phyloP scores from a whole-genome alignment of 1,140 invertebrate species.

The Drosophila teissieri region DNA sequence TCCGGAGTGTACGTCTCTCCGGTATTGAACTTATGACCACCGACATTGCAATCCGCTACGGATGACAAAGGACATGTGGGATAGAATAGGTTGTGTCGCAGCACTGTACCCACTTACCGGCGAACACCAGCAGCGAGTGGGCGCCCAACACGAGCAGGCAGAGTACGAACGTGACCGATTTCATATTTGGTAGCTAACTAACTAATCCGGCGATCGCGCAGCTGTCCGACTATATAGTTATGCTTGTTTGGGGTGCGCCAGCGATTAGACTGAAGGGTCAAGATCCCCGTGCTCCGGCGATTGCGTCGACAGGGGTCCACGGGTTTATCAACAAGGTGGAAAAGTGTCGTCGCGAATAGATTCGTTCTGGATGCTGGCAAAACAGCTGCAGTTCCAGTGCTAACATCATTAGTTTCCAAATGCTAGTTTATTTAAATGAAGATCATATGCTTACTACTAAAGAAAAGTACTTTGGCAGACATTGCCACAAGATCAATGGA shows the following conservation, averaged over 20 bases:
- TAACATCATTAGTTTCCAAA: not conserved
- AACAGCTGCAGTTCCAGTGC: not conserved
- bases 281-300: constrained; percentile 1
- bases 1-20: constrained; percentile 42
- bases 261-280: constrained; percentile 37
- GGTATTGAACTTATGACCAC: constrained; percentile 19
- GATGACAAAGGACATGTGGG: no score
- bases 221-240: constrained; percentile 9
- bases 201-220: constrained; percentile 4
- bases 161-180: constrained; percentile 54
- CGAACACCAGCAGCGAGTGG: constrained; percentile 52
- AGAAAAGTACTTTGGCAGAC: no score
- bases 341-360: not conserved
- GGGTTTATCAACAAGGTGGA: constrained; percentile 26
- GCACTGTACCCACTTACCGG: constrained; percentile 26
- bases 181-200: constrained; percentile 32
- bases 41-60: constrained; percentile 36
- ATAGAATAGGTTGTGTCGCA: no score
- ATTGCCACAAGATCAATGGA: no score
- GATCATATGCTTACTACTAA: no score
- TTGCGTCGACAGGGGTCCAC: not conserved
- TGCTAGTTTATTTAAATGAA: no score
- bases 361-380: not conserved
- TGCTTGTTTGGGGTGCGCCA: not conserved
- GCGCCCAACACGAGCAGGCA: constrained; percentile 53